These are phyloP conservation scores for Isoperla grammatica DNA, from an alignment of 2,888 invertebrate genomes.

Conservation along the genomic window DNA sequence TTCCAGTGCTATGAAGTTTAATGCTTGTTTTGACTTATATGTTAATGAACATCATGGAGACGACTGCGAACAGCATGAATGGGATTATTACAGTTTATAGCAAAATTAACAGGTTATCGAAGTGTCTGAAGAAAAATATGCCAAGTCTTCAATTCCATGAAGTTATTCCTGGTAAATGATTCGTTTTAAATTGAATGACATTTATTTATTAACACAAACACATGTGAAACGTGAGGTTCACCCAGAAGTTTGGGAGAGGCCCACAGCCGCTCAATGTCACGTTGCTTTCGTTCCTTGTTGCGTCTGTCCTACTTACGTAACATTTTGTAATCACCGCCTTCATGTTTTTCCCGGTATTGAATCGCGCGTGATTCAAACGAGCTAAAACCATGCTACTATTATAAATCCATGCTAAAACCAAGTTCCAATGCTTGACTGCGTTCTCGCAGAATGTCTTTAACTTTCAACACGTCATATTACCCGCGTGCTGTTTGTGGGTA, in stretches of 20 bases:
- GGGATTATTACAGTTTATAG: constrained; percentile 37
- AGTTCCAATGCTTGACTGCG: too few species aligned
- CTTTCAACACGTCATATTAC: too few species aligned
- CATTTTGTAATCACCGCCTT: too few species aligned
- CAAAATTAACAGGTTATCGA: constrained; percentile 38
- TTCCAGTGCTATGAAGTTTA: not conserved
- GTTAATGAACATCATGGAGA: constrained; percentile 22
- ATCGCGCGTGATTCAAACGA: too few species aligned
- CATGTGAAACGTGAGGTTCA: not conserved
- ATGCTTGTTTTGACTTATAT: constrained; percentile 27
- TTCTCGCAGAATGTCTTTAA: not conserved
- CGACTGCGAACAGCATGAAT: constrained; percentile 24
- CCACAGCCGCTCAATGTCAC: not conserved
- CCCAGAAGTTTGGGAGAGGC: not conserved
- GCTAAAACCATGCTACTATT: too few species aligned
- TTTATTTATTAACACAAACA: not conserved
- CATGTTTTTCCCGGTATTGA: too few species aligned
- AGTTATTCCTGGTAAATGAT: constrained; percentile 37
- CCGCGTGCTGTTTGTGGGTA: too few species aligned
- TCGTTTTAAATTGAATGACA: not conserved
- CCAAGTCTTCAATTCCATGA: constrained; percentile 38
- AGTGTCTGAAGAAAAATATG: constrained; percentile 36
- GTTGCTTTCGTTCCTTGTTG: not conserved
- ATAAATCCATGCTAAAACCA: too few species aligned
- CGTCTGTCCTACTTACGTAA: too few species aligned